A percentile compares a stretch with the other conserved stretches of the same genome.
Conservation (phyloP, 2,113 vertebrate species). For the Natator depressus region DNA sequence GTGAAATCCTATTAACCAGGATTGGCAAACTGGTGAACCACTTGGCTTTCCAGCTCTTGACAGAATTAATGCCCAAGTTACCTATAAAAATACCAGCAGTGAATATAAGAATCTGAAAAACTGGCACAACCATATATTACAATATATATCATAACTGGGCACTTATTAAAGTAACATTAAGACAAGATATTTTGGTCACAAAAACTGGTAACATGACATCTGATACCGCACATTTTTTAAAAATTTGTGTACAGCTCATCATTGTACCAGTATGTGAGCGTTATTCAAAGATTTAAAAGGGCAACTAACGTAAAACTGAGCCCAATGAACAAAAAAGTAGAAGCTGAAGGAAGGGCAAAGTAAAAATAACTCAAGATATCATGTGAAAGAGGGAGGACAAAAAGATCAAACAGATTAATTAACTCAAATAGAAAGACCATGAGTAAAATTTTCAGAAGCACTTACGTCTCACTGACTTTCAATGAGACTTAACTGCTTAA, state of each 20-base stretch:
- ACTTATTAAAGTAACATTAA: neutral
- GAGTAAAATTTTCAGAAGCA: neutral
- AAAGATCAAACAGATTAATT: neutral
- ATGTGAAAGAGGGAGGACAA: neutral
- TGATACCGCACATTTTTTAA: neutral
- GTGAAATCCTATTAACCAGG: neutral
- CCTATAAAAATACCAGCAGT: neutral
- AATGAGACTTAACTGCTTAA: neutral
- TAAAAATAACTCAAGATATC: neutral
- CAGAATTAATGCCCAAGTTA: neutral
- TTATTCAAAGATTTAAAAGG: neutral
- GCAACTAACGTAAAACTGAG: neutral
- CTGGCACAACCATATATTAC: neutral
- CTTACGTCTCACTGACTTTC: neutral
- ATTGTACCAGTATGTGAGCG: neutral
- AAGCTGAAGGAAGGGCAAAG: neutral
- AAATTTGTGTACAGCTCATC: neutral
- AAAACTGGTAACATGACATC: neutral
- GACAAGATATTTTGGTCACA: neutral
- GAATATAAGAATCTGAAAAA: neutral
- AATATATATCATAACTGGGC: neutral
- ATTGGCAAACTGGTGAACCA: neutral
- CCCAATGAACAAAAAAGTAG: neutral
- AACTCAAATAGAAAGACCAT: neutral
- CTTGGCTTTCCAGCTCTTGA: neutral